Evolutionary conservation across 2,888 invertebrate genomes (phyloP).

Genomic region (Parnassius glacialis): DNA sequence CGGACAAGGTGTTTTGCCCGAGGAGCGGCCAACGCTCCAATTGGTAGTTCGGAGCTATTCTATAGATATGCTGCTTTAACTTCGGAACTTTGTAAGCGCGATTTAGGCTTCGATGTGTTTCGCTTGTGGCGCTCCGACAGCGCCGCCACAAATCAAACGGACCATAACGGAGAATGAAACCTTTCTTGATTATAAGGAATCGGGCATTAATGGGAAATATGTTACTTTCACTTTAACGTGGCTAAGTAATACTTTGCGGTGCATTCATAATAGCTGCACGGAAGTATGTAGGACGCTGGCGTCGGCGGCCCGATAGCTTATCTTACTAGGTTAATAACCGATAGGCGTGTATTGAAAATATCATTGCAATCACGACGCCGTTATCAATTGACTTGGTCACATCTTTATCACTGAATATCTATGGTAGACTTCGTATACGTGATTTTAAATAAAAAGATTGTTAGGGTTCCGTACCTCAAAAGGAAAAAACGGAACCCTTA

Average conservation of each 20-base stretch:
- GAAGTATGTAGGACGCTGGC: constrained; percentile 76
- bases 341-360: constrained; percentile 61
- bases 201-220: not conserved
- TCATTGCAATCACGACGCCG: constrained; percentile 61
- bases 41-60: no score
- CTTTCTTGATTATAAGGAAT: no score
- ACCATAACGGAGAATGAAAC: no score
- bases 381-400: constrained; percentile 49
- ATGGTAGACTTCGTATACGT: constrained; percentile 1
- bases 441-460: not conserved
- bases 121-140: no score
- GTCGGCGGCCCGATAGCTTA: constrained; percentile 65
- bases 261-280: constrained; percentile 38
- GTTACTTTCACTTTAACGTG: constrained; percentile 21
- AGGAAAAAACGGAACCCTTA: no score
- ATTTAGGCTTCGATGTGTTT: no score
- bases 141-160: no score
- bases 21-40: no score
- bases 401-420: constrained; percentile 42
- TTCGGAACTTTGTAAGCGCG: no score
- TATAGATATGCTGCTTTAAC: no score
- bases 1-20: no score
- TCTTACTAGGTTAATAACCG: constrained; percentile 78
- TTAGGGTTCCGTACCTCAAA: no score
- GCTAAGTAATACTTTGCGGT: constrained; percentile 9